These are phyloP conservation scores for Drosophila koepferae DNA, from an alignment of 2,888 invertebrate species.

Conservation along the genomic window DNA sequence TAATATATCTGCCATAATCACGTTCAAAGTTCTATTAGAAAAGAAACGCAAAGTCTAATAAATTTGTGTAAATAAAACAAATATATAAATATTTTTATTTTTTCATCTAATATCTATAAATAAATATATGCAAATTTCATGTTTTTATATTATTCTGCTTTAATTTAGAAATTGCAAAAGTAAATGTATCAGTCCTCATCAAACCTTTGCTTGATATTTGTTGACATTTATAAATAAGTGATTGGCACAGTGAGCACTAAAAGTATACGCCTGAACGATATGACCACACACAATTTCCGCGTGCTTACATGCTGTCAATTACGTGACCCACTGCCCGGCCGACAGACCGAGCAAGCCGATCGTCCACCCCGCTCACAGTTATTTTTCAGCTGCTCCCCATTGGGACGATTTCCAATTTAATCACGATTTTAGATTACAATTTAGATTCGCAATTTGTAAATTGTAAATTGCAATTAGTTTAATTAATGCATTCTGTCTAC, in stretches of 20 bases:
- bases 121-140: no score
- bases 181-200: no score
- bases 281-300: slow-evolving; percentile 67
- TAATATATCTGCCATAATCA: no score
- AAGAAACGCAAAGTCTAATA: no score
- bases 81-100: no score
- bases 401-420: slow-evolving; percentile 51
- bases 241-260: slow-evolving; percentile 31
- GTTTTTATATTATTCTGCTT: no score
- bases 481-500: slow-evolving; percentile 70
- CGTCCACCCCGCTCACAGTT: slow-evolving; percentile 26
- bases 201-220: not conserved
- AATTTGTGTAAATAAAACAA: no score
- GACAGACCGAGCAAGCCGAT: no score
- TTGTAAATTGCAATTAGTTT: slow-evolving; percentile 63
- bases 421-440: slow-evolving; percentile 71
- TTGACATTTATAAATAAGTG: not conserved
- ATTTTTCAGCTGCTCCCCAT: not conserved
- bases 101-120: no score
- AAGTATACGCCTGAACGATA: slow-evolving; percentile 37
- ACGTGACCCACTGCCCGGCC: slow-evolving; percentile 44
- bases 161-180: not conserved
- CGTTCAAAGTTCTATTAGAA: no score
- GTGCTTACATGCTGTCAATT: slow-evolving; percentile 64
- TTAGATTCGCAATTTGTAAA: slow-evolving; percentile 63